Conservation (phyloP, 2,797 vertebrate genomes). For the Hozukius guyotensis region DNA sequence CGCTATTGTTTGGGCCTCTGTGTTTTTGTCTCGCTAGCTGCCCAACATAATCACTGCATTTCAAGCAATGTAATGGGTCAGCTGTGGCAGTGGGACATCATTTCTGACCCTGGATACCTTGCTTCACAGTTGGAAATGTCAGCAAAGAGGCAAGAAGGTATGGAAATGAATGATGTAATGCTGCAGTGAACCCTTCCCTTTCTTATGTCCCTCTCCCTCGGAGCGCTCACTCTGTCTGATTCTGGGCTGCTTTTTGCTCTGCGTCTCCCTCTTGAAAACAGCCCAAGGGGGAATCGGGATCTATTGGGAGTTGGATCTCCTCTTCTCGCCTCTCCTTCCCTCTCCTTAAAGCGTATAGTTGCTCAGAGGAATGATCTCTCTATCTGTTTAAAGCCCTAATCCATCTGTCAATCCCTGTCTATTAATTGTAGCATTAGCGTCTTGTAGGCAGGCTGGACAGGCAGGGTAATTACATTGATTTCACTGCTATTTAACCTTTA, state of each 20-base stretch:
- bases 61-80: slow-evolving; percentile 66
- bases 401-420: slow-evolving; percentile 61
- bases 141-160: slow-evolving; percentile 33
- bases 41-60: slow-evolving; percentile 71
- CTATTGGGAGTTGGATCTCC: slow-evolving; percentile 28
- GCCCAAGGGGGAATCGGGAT: slow-evolving; percentile 9
- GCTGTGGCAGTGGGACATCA: slow-evolving; percentile 58
- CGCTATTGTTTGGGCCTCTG: slow-evolving; percentile 71
- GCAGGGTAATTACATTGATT: slow-evolving; percentile 51
- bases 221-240: slow-evolving; percentile 15
- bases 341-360: slow-evolving; percentile 26
- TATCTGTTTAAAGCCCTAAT: slow-evolving; percentile 61
- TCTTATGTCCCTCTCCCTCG: slow-evolving; percentile 17
- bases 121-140: slow-evolving; percentile 62
- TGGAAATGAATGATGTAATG: slow-evolving; percentile 54
- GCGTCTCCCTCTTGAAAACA: slow-evolving; percentile 34
- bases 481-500: slow-evolving; percentile 53
- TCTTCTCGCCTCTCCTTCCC: slow-evolving; percentile 18
- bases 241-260: slow-evolving; percentile 20
- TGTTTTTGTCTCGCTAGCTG: slow-evolving; percentile 72
- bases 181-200: slow-evolving; percentile 52
- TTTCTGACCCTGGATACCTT: slow-evolving; percentile 58
- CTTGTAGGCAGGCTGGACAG: slow-evolving; percentile 35
- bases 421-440: slow-evolving; percentile 59
- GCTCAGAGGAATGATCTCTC: slow-evolving; percentile 57